A percentile compares a stretch with the other conserved stretches of the same genome.
Conservation (phyloP, 2,113 vertebrate genomes). For the Sinocyclocheilus maitianheensis region DNA sequence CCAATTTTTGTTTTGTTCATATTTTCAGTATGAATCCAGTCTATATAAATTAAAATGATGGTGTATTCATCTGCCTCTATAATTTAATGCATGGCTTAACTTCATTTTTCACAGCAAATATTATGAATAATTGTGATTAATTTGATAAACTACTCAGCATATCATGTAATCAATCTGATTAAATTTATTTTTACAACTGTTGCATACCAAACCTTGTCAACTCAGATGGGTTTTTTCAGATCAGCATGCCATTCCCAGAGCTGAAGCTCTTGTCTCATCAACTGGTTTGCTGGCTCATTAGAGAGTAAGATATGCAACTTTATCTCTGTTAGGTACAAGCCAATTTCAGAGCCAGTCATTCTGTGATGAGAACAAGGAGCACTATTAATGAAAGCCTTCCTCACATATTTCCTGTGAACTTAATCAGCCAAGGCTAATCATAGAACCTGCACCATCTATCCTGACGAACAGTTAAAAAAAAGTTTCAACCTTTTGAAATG, state of each 20-base stretch:
- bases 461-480: conserved; percentile 12
- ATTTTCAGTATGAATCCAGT: background rate
- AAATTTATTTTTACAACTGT: background rate
- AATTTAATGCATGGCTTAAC: background rate
- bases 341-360: conserved; percentile 44
- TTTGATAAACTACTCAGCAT: background rate
- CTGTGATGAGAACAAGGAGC: conserved; percentile 37
- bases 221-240: background rate
- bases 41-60: background rate
- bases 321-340: conserved; percentile 40
- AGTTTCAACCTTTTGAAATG: background rate
- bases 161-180: background rate
- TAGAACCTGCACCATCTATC: conserved; percentile 23
- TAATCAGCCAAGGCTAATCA: conserved; percentile 36
- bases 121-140: background rate
- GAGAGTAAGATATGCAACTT: conserved; percentile 28
- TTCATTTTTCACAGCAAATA: background rate
- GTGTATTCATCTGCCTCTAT: background rate
- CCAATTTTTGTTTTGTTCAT: background rate
- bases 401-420: conserved; percentile 27
- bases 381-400: conserved; percentile 39
- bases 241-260: background rate
- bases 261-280: conserved; percentile 9
- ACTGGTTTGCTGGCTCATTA: conserved; percentile 31
- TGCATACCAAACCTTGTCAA: background rate